phyloP scores from a whole-genome alignment of 2,797 vertebrate species.

The Propithecus deckenii region DNA sequence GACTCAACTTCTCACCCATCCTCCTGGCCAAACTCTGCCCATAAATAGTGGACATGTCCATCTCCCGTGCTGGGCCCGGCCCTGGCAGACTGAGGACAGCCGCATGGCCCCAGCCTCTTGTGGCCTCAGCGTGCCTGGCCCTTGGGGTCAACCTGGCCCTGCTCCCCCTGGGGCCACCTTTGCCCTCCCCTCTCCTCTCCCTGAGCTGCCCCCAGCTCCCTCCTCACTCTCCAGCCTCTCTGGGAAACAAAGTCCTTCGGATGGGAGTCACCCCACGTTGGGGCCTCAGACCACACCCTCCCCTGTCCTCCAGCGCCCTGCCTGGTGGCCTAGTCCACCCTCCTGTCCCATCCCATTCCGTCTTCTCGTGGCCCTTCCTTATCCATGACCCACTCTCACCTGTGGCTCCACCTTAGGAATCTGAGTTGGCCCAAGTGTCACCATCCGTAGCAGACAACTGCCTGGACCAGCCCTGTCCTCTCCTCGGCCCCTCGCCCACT shows the following conservation, averaged over 20 bases:
- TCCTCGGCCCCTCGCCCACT: background rate
- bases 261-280: background rate
- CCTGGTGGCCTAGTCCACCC: background rate
- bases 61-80: background rate
- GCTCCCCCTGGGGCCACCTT: background rate
- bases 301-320: too few relatives aligned
- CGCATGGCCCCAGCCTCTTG: background rate
- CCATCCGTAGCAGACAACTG: too few relatives aligned
- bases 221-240: background rate
- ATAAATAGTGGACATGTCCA: background rate
- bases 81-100: background rate
- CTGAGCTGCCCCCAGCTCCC: background rate
- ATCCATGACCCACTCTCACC: background rate
- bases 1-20: background rate
- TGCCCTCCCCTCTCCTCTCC: background rate
- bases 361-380: background rate
- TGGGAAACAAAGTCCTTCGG: background rate
- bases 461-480: background rate
- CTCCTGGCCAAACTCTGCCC: background rate
- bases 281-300: background rate
- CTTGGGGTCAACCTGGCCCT: background rate
- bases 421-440: background rate
- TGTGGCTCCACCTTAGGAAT: background rate
- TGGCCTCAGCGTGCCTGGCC: background rate
- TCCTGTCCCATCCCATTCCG: background rate